Percentiles rank a stretch among this genome's conserved stretches.
Evolutionary conservation across 2,113 vertebrate species (phyloP).

Genomic region (Pachypanchax playfairii): DNA sequence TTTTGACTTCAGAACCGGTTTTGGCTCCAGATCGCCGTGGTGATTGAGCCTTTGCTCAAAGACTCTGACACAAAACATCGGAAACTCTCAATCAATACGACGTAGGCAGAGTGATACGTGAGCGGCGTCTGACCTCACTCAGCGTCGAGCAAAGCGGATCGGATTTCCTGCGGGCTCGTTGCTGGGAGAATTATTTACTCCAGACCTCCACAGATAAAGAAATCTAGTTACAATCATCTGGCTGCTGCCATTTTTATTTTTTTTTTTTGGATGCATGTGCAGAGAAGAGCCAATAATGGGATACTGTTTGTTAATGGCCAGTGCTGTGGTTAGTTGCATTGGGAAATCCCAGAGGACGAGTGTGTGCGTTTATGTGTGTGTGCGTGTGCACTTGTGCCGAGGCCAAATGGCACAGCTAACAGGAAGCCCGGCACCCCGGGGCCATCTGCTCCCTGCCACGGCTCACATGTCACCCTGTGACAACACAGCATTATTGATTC

Average conservation of each 20-base stretch:
- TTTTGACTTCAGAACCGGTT: slow-evolving; percentile 6
- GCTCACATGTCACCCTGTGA: slow-evolving; percentile 85
- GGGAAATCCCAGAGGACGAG: slow-evolving; percentile 67
- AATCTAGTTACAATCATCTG: slow-evolving; percentile 67
- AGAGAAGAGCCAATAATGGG: slow-evolving; percentile 65
- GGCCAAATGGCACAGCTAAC: slow-evolving; percentile 64
- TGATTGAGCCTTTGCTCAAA: slow-evolving; percentile 53
- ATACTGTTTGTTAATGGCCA: slow-evolving; percentile 74
- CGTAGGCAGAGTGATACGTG: slow-evolving; percentile 53
- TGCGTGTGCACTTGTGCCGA: slow-evolving; percentile 15
- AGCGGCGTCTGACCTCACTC: slow-evolving; percentile 69
- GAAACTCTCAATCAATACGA: slow-evolving; percentile 64
- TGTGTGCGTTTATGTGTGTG: slow-evolving; percentile 20
- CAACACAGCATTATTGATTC: slow-evolving; percentile 81
- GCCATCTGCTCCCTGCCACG: slow-evolving; percentile 83
- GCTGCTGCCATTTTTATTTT: slow-evolving; percentile 46
- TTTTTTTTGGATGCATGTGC: slow-evolving; percentile 27
- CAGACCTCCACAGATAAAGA: slow-evolving; percentile 49
- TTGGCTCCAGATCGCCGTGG: slow-evolving; percentile 10
- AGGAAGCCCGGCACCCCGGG: slow-evolving; percentile 73
- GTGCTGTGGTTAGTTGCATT: slow-evolving; percentile 59
- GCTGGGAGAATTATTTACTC: slow-evolving; percentile 57
- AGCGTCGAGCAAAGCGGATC: slow-evolving; percentile 50
- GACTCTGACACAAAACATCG: slow-evolving; percentile 41
- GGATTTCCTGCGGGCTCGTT: slow-evolving; percentile 59